These are phyloP conservation scores for Montipora cactus DNA, from an alignment of 64 coral and sea anemone genomes.

Conservation along the genomic window DNA sequence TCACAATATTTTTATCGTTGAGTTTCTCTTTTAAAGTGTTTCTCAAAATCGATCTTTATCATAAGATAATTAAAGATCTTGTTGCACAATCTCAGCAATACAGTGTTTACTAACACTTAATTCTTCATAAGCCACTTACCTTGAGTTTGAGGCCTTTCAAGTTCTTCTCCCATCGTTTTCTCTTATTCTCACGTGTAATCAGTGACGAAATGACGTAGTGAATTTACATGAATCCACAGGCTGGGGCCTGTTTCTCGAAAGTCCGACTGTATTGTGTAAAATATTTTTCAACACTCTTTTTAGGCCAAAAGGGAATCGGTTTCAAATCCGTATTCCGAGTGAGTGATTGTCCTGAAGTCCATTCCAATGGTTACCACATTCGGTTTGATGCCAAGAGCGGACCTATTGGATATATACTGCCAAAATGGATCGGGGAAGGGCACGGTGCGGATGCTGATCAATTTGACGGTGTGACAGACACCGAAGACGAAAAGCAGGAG, in stretches of 20 bases:
- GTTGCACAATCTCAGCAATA: too few species aligned
- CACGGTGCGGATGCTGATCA: not conserved
- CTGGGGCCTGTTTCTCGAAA: too few species aligned
- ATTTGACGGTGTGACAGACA: not conserved
- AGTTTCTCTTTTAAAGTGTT: not conserved
- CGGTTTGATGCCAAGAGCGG: slow-evolving; percentile 94
- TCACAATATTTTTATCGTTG: not conserved
- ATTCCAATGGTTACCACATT: slow-evolving; percentile 96
- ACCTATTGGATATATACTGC: slow-evolving; percentile 87
- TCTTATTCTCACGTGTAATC: too few species aligned
- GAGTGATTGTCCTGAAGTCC: slow-evolving; percentile 89
- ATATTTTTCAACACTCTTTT: not conserved
- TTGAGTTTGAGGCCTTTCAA: too few species aligned
- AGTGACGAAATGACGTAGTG: too few species aligned
- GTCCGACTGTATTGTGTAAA: too few species aligned
- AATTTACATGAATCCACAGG: too few species aligned
- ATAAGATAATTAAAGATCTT: too few species aligned
- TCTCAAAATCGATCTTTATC: not conserved
- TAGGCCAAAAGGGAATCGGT: slow-evolving; percentile 95
- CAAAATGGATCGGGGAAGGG: slow-evolving; percentile 74
- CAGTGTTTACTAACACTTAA: too few species aligned
- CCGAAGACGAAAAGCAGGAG: not conserved
- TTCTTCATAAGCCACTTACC: too few species aligned
- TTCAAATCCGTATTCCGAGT: slow-evolving; percentile 96
- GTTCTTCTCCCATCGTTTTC: too few species aligned